Base-by-base conservation (phyloP, 2,888 invertebrate genomes). In the Fabriciana adippe region DNA sequence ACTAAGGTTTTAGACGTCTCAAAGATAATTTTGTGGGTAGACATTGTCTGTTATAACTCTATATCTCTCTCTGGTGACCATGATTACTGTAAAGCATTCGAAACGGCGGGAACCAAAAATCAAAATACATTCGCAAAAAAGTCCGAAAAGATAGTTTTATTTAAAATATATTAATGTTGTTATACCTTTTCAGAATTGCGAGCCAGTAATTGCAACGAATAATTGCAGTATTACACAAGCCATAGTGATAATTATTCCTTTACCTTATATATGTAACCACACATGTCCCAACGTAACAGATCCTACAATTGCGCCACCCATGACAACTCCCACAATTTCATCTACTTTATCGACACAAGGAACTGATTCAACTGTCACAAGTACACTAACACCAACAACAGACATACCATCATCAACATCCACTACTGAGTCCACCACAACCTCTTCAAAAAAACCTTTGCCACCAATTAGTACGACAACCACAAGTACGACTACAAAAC, bases 121-220 rank as follows among this genome's bases (percentile, higher is more conserved):
- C 8, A 41, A 41, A 41, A 41, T 41, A 41, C 2, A 11, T 2
- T 0, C 11, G 11, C 35, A 8, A 41, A 41, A 41, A 8, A 41
- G 8, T 41, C 11, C 35, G 8, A 35, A 35, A 35, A 6, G 35
- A 41, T 41, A 8, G 8, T 2, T 41, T 41, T 8, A 6, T 53
- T 53, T 18, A 55, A 16, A 41, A 6, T 41, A 16, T 53, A 4
- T 14, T 16, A 45, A 18, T 47, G 48, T 16, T 31, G 6, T 21
- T 63, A 41, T 41, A 11, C 16, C 48, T 55, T 75, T 76, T 53
- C 73, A 77, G 77, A 75, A 73, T 64, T 77, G 77, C 55, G 74
- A 75, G 61, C 73, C 75, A 47, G 60, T 71, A 64, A 55, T 63
- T 2, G 54, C 71, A 53, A 67, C 71, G 13, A 60, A 64, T 35